A percentile compares a stretch with the other conserved stretches of the same genome.
Evolutionary conservation across 2,888 invertebrate genomes (phyloP).

Genomic region (Branchellion lobata): DNA sequence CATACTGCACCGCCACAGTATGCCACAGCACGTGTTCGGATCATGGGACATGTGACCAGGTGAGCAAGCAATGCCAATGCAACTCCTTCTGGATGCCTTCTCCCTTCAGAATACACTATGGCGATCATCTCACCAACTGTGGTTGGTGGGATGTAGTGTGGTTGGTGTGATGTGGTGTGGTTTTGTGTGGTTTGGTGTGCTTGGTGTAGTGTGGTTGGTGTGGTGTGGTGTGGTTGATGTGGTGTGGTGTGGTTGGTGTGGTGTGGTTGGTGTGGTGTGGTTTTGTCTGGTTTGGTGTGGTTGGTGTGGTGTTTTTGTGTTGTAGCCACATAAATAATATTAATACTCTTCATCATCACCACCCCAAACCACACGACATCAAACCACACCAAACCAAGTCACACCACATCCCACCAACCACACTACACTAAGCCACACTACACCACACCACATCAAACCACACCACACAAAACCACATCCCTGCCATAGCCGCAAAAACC

Average conservation of each 20-base stretch:
- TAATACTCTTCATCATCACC: neutral
- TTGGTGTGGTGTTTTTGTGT: too few relatives aligned
- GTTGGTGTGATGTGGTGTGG: neutral
- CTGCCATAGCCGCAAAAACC: too few relatives aligned
- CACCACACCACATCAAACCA: neutral
- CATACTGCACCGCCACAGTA: conserved; percentile 66
- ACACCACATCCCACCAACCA: neutral
- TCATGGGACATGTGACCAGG: conserved; percentile 83
- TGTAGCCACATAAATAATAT: neutral
- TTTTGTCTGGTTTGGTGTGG: too few relatives aligned
- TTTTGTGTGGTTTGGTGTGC: neutral
- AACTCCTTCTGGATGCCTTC: conserved; percentile 97
- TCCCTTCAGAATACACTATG: conserved; percentile 70
- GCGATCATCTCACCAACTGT: conserved; percentile 78
- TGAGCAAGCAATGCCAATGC: conserved; percentile 80
- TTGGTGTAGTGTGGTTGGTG: neutral
- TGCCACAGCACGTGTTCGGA: conserved; percentile 88
- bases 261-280: neutral
- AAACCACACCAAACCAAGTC: too few relatives aligned
- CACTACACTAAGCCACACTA: neutral
- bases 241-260: neutral
- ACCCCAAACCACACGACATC: too few relatives aligned
- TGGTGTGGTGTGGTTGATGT: neutral
- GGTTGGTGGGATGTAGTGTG: conserved; percentile 66
- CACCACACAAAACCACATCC: too few relatives aligned